Base-by-base conservation (phyloP, 2,113 vertebrate genomes). In the Pantherophis guttatus region DNA sequence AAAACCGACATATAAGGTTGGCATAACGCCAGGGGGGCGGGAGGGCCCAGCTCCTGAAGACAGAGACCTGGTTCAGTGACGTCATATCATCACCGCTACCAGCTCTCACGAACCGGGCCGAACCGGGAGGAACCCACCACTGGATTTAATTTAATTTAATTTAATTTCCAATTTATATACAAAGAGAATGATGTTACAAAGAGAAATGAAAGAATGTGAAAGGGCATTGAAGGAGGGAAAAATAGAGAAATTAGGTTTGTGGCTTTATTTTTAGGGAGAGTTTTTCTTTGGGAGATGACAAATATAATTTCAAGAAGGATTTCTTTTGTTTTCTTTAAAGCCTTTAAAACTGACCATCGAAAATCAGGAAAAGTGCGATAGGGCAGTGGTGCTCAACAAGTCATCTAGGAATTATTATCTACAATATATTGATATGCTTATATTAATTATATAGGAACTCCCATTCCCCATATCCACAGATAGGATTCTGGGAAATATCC, bases 171-270 rank as follows among this genome's bases (percentile, higher is more conserved):
- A n/a, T n/a, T n/a, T n/a, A n/a, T n/a, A n/a, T n/a, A n/a, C n/a
- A n/a, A n/a, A n/a, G n/a, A n/a, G n/a, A n/a, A n/a, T n/a, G n/a
- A 48, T 0, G 0, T 91, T 94, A 75, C 52, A 86, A 87, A 96
- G 92, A 94, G 54, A 89, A 92, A 95, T 53, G 19, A 92, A 33
- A 91, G 24, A 48, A 48, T 48, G 44, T 48, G 44, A 48, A 48
- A 48, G 44, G 92, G 55, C 93, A 8, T 21, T 2, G 2, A 94
- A 94, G 48, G 94, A 94, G 50, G 44, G 92, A 95, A 93, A 92
- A 91, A 95, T 21, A 94, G 52, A 95, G 92, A 39, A 95, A 95
- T 58, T 55, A 94, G 81, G 94, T 94, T 95, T 92, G 12, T 52
- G 90, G 9, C 23, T 88, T 17, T 0, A 11, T 19, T 21, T 21